Evolutionary conservation across 92 coral and sea anemone species (phyloP).

Genomic region (Desmophyllum pertusum): DNA sequence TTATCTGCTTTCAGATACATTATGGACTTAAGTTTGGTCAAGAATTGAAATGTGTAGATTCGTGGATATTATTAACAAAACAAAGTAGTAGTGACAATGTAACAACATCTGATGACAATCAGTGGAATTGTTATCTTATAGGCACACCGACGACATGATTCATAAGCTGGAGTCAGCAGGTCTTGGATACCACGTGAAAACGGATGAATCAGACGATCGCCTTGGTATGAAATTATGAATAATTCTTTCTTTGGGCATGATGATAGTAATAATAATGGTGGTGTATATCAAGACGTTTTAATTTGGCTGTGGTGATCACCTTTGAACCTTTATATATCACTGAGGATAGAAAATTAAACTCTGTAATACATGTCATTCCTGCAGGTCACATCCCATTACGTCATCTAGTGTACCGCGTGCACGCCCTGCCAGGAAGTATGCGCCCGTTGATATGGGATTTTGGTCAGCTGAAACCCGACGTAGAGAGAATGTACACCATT

Average conservation of each 20-base stretch:
- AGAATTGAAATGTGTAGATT: too few relatives aligned
- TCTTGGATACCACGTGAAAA: conserved; percentile 81
- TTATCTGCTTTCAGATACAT: neutral
- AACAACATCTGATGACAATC: too few relatives aligned
- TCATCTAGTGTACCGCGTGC: conserved; percentile 91
- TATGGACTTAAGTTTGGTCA: too few relatives aligned
- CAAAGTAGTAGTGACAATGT: too few relatives aligned
- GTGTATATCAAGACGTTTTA: too few relatives aligned
- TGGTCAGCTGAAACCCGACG: conserved; percentile 82
- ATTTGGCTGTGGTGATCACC: neutral
- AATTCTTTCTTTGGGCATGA: neutral
- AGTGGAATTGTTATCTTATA: conserved; percentile 3
- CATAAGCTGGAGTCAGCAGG: conserved; percentile 88
- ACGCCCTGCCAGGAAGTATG: conserved; percentile 90
- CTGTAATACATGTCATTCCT: neutral
- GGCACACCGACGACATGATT: conserved; percentile 89
- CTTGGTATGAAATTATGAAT: conserved; percentile 74
- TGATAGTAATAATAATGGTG: too few relatives aligned
- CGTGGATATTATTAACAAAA: too few relatives aligned
- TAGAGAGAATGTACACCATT: conserved; percentile 74
- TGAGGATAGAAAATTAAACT: too few relatives aligned
- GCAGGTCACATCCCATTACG: conserved; percentile 86
- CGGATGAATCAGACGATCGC: conserved; percentile 80
- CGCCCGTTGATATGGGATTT: conserved; percentile 91
- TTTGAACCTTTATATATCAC: too few relatives aligned